phyloP scores from a whole-genome alignment of 2,797 vertebrate genomes.

The Lophius americanus region DNA sequence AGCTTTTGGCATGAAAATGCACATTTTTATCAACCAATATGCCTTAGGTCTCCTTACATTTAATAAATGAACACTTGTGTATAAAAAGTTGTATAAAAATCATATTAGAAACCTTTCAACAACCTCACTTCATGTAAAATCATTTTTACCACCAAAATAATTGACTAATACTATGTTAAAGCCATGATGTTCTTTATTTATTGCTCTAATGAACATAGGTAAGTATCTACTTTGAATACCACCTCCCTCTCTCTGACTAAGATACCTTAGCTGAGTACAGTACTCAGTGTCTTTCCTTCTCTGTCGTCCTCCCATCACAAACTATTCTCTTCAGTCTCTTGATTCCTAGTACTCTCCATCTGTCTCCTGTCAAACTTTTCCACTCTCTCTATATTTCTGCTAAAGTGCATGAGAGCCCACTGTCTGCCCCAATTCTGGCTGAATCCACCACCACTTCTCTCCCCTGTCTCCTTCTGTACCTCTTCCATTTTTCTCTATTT shows the following conservation, averaged over 20 bases:
- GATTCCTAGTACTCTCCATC: conserved; percentile 13
- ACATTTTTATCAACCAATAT: too few relatives aligned
- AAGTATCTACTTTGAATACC: background rate
- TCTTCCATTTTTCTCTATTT: conserved; percentile 16
- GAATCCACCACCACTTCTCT: conserved; percentile 13
- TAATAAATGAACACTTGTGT: too few relatives aligned
- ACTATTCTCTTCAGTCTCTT: conserved; percentile 3
- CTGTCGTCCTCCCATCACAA: conserved; percentile 2
- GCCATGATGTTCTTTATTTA: background rate
- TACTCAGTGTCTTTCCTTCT: conserved; percentile 7
- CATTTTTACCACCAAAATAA: too few relatives aligned
- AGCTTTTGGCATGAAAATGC: too few relatives aligned
- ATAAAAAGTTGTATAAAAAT: too few relatives aligned
- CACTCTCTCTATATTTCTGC: conserved; percentile 11
- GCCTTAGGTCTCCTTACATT: too few relatives aligned
- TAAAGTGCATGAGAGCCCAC: conserved; percentile 13
- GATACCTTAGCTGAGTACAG: background rate
- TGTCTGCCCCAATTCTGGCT: conserved; percentile 8
- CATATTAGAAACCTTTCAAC: too few relatives aligned
- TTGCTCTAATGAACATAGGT: background rate
- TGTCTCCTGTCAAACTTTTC: conserved; percentile 12
- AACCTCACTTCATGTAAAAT: background rate
- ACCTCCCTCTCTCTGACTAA: background rate
- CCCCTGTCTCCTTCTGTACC: conserved; percentile 22
- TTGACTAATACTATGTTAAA: conserved; percentile 4